Conservation (phyloP, 2,113 vertebrate genomes). For the Eira barbara region DNA sequence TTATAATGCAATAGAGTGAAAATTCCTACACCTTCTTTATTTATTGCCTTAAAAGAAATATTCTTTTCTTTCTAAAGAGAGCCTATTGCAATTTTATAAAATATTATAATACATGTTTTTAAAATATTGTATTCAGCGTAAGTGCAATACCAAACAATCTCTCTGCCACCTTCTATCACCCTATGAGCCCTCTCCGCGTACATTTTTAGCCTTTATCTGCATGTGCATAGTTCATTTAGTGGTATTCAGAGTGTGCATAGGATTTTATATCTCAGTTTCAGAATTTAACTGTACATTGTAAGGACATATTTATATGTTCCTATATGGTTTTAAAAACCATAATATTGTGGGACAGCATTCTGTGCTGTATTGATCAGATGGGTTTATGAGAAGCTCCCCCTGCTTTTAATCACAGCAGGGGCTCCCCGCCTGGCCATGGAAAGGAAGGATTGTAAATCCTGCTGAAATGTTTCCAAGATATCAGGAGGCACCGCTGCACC, state of each 20-base stretch:
- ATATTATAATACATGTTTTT: neutral
- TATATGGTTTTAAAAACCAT: neutral
- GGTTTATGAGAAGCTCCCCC: neutral
- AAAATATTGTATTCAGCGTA: neutral
- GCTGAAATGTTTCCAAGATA: neutral
- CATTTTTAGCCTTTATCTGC: neutral
- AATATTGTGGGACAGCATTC: too few relatives aligned
- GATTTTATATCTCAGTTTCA: neutral
- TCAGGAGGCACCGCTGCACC: neutral
- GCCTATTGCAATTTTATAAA: neutral
- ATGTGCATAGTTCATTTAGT: neutral
- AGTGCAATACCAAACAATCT: neutral
- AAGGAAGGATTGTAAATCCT: neutral
- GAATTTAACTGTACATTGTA: neutral
- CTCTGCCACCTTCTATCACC: neutral
- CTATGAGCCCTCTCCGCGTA: neutral
- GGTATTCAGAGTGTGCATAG: neutral
- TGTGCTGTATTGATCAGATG: rapidly evolving
- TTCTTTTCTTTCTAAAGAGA: neutral
- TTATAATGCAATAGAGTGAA: neutral
- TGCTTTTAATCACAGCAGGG: neutral
- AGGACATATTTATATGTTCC: neutral
- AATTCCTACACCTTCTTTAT: neutral
- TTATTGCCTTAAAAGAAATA: neutral
- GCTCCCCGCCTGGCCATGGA: neutral